Conservation (phyloP, 2,797 vertebrate species). For the Myripristis murdjan region DNA sequence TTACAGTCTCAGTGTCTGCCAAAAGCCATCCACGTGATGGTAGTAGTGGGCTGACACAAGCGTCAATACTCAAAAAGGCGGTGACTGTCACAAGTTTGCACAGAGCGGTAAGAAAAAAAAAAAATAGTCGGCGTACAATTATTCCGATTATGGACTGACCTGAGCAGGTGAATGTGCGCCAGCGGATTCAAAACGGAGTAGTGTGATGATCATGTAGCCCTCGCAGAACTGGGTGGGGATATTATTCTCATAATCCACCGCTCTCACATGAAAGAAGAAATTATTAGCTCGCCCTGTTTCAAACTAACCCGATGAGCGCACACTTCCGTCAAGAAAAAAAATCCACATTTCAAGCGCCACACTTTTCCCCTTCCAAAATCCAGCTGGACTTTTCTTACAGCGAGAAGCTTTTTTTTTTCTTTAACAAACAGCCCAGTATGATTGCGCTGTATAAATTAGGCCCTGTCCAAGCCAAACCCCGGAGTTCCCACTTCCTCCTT, state of each 20-base stretch:
- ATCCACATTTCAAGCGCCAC: slow-evolving; percentile 46
- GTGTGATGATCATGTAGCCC: slow-evolving; percentile 25
- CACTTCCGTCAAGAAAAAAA: slow-evolving; percentile 51
- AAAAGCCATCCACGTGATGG: slow-evolving; percentile 67
- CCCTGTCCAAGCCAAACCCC: slow-evolving; percentile 79
- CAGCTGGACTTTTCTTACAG: slow-evolving; percentile 12
- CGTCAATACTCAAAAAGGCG: slow-evolving; percentile 57
- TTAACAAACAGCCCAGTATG: slow-evolving; percentile 27
- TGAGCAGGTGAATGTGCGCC: slow-evolving; percentile 39
- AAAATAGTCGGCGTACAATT: slow-evolving; percentile 33
- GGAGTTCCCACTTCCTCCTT: slow-evolving; percentile 85
- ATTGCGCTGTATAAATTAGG: slow-evolving; percentile 66
- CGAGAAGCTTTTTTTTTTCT: not conserved
- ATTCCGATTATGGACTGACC: slow-evolving; percentile 41
- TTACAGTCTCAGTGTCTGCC: slow-evolving; percentile 34
- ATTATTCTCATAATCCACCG: slow-evolving; percentile 70
- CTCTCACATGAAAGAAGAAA: slow-evolving; percentile 50
- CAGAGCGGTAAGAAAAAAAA: slow-evolving; percentile 18
- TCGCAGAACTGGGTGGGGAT: slow-evolving; percentile 63
- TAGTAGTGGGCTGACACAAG: slow-evolving; percentile 55
- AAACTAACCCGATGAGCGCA: slow-evolving; percentile 33
- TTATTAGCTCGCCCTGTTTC: slow-evolving; percentile 59
- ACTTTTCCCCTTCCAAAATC: slow-evolving; percentile 1
- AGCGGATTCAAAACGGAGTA: slow-evolving; percentile 37
- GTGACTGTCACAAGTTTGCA: slow-evolving; percentile 49